Conservation (phyloP, 37 sponge, comb jelly and placozoan genomes). For the Hormiphora californensis region DNA sequence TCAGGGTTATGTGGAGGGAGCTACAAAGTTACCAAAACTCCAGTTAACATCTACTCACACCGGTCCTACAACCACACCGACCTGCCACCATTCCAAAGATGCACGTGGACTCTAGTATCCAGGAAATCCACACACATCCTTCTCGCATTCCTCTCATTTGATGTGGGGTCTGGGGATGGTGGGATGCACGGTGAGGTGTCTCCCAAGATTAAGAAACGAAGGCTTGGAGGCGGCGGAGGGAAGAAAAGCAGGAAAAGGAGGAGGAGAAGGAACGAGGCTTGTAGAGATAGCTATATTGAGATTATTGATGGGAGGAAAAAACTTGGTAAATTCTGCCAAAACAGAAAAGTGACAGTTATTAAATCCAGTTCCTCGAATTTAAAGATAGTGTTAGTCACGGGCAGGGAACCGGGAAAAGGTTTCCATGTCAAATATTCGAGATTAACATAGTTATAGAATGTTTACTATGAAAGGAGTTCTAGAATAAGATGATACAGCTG, state of each 20-base stretch:
- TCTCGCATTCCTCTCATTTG: background rate
- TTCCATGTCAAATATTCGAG: constrained; percentile 30
- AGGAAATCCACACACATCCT: background rate
- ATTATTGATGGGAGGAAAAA: background rate
- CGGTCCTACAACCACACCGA: background rate
- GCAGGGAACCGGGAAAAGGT: constrained; percentile 10
- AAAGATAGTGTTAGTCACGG: constrained; percentile 11
- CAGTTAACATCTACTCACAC: constrained; percentile 9
- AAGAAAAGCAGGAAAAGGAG: background rate
- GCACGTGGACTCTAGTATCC: background rate
- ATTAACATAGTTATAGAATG: too few relatives aligned
- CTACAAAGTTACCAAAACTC: background rate
- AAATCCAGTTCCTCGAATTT: background rate
- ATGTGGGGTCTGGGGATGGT: background rate
- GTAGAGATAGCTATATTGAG: background rate
- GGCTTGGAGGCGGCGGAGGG: background rate
- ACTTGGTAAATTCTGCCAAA: constrained; percentile 17
- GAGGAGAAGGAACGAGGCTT: background rate
- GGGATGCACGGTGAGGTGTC: background rate
- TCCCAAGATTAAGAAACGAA: background rate
- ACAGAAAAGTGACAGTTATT: background rate
- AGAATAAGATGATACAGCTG: too few relatives aligned
- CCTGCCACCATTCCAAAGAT: constrained; percentile 6
- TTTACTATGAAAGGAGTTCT: too few relatives aligned
- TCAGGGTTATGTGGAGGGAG: constrained; percentile 6